Conservation (phyloP, 2,888 invertebrate genomes). For the Troides helena region DNA sequence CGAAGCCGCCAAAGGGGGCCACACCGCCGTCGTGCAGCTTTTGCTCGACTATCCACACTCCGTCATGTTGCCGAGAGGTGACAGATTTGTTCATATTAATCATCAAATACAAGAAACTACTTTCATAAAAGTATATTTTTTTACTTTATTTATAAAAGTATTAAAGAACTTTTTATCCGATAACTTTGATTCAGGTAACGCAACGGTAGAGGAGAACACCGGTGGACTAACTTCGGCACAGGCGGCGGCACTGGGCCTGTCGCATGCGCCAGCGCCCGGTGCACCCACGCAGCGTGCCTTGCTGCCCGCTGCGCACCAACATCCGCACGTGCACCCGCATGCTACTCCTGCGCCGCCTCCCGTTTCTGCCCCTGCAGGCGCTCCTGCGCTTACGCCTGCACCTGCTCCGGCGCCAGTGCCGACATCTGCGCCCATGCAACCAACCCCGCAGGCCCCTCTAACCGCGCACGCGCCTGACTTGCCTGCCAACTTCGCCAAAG, state of each 20-base stretch:
- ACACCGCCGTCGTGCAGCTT: slow-evolving; percentile 96
- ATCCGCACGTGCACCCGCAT: slow-evolving; percentile 48
- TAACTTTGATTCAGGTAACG: slow-evolving; percentile 21
- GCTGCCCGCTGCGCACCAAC: slow-evolving; percentile 51
- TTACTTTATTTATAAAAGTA: background rate
- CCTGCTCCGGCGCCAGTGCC: slow-evolving; percentile 43
- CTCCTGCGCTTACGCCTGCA: slow-evolving; percentile 43
- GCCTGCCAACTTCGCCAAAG: slow-evolving; percentile 59
- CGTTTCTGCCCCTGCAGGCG: slow-evolving; percentile 46
- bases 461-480: slow-evolving; percentile 40
- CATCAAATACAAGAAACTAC: background rate
- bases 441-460: slow-evolving; percentile 32
- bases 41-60: slow-evolving; percentile 96
- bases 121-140: too few species aligned
- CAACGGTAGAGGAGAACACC: slow-evolving; percentile 35
- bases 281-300: slow-evolving; percentile 54
- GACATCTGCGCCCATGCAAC: slow-evolving; percentile 43
- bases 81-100: slow-evolving; percentile 37
- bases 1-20: slow-evolving; percentile 98
- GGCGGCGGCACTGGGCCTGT: slow-evolving; percentile 68
- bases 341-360: slow-evolving; percentile 66
- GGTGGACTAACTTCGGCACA: slow-evolving; percentile 65
- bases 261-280: slow-evolving; percentile 64
- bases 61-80: slow-evolving; percentile 84
- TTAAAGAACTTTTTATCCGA: background rate